Percentiles rank a stretch among this genome's conserved stretches.
Evolutionary conservation across 2,113 vertebrate genomes (phyloP).

Genomic region (Siniperca knerii): DNA sequence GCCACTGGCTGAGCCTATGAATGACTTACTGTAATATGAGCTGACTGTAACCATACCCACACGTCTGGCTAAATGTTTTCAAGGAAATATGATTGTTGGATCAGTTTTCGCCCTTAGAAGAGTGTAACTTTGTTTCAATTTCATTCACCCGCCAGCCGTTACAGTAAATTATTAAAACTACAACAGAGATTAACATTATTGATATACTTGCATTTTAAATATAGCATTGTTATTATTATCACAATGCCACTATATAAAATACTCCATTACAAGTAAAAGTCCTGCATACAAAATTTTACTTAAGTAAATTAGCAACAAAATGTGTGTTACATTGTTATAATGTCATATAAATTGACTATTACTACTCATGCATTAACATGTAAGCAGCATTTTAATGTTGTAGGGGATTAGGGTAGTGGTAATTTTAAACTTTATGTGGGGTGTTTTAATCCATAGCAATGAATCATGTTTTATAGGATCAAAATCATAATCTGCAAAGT

Average conservation of each 20-base stretch:
- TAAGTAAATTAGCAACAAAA: background rate
- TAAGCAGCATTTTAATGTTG: background rate
- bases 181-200: background rate
- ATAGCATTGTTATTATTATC: background rate
- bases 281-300: background rate
- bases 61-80: slow-evolving; percentile 38
- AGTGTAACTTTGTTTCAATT: slow-evolving; percentile 8
- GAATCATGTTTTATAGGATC: background rate
- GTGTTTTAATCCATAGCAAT: background rate
- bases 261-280: background rate
- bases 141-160: background rate
- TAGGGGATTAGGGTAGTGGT: background rate
- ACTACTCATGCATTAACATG: background rate
- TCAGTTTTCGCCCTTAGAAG: slow-evolving; percentile 10
- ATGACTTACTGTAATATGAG: slow-evolving; percentile 57
- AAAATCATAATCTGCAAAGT: background rate
- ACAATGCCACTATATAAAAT: background rate
- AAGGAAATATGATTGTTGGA: slow-evolving; percentile 46
- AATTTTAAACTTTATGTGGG: no score
- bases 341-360: background rate
- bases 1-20: slow-evolving; percentile 25
- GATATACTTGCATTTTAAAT: background rate
- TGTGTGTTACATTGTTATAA: background rate
- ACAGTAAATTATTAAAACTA: background rate
- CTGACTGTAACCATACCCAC: slow-evolving; percentile 46